A percentile compares a stretch with the other conserved stretches of the same genome.
These are phyloP conservation scores for Arctopsyche grandis DNA, from an alignment of 1,140 invertebrate species.

Conservation along the genomic window DNA sequence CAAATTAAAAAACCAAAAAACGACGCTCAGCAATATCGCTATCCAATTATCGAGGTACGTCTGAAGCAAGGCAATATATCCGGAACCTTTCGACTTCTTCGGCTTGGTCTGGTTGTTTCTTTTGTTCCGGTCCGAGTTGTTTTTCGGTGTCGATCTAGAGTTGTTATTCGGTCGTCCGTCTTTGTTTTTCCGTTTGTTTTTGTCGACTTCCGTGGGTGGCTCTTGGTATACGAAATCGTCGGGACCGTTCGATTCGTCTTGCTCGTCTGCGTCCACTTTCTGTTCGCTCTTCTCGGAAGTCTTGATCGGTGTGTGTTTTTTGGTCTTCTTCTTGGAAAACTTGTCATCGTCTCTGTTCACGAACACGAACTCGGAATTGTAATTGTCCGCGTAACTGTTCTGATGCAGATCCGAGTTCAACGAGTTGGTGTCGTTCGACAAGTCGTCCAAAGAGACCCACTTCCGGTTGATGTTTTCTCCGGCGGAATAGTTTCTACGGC, in stretches of 20 bases:
- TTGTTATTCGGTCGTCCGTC: slow-evolving; percentile 59
- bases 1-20: slow-evolving; percentile 80
- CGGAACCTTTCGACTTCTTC: slow-evolving; percentile 62
- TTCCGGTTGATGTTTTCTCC: slow-evolving; percentile 62
- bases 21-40: slow-evolving; percentile 72
- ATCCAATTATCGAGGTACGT: slow-evolving; percentile 74
- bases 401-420: slow-evolving; percentile 55
- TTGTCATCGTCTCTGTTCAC: slow-evolving; percentile 55
- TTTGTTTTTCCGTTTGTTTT: slow-evolving; percentile 65
- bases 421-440: slow-evolving; percentile 58
- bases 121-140: slow-evolving; percentile 58
- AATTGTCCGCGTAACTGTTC: slow-evolving; percentile 52
- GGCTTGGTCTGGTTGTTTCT: slow-evolving; percentile 60
- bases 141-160: slow-evolving; percentile 62
- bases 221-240: slow-evolving; percentile 60
- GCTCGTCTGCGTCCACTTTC: slow-evolving; percentile 51
- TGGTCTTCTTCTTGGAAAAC: slow-evolving; percentile 56
- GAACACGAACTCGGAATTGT: slow-evolving; percentile 62
- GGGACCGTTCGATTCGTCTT: slow-evolving; percentile 54
- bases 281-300: slow-evolving; percentile 56
- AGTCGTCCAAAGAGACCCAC: slow-evolving; percentile 61
- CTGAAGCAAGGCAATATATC: slow-evolving; percentile 65
- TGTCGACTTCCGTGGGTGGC: slow-evolving; percentile 56
- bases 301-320: slow-evolving; percentile 49
- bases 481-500: slow-evolving; percentile 64